Evolutionary conservation across 2,113 vertebrate species (phyloP), one percentile per base, ranked within the genome.

Genomic region (Rhynchopsitta pachyrhyncha): DNA sequence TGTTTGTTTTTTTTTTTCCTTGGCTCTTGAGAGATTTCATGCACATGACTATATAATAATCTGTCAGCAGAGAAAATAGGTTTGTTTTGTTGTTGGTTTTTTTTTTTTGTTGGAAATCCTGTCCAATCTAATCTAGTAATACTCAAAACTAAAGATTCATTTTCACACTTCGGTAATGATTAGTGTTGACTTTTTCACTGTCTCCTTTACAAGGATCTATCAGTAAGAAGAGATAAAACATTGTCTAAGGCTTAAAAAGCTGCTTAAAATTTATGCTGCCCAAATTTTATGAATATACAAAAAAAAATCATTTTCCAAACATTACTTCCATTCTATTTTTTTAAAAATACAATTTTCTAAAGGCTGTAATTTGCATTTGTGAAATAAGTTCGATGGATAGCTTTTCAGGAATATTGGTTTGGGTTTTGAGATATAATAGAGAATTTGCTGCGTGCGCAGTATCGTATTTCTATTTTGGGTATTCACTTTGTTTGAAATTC

Each of bases 71-170:
- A 64, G 27, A 24, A 84, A 78, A n/a, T 55, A 14, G 13, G 20
- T 33, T n/a, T 0, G 0, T 66, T 83, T n/a, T 63, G 80, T 42
- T 50, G 67, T 88, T 33, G 42, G 8, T 1, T 44, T 9, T 9
- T 5, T 12, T 20, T 20, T 55, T 74, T 88, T 50, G 12, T 78
- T 39, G 39, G 6, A 68, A 47, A 14, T 68, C 10, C 25, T 71
- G 33, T 52, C 29, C 52, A n/a, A 7, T 35, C 23, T 57, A 39
- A 68, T 31, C 8, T 52, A 47, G 28, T 64, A 86, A 62, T 39
- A 57, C 12, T 66, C 12, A 39, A 73, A 88, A 69, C 4, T 7
- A 35, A 53, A 35, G 49, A 27, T 44, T 71, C 2, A 19, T 55
- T 82, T 95, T 76, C 35, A 75, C 14, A 28, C 11, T 28, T 88